Conservation (phyloP, 2,888 invertebrate genomes). For the Catocala nupta region DNA sequence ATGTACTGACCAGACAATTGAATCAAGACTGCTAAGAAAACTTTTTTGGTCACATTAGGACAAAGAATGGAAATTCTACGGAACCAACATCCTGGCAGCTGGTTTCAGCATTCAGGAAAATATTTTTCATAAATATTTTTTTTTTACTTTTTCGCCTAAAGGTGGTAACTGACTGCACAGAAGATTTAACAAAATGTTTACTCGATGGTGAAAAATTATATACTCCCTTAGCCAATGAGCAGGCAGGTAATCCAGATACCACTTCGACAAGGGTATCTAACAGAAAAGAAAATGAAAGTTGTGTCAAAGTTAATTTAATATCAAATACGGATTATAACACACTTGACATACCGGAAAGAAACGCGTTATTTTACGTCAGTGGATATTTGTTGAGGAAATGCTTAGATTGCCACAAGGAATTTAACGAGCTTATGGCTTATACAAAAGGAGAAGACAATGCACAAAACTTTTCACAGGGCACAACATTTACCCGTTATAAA, state of each 20-base stretch:
- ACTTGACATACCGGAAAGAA: not conserved
- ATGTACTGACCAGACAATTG: not conserved
- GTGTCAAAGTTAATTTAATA: not conserved
- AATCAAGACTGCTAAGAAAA: too few relatives aligned
- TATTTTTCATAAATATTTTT: not conserved
- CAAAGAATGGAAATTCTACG: conserved; percentile 8
- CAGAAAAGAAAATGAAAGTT: conserved; percentile 1
- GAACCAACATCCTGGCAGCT: conserved; percentile 17
- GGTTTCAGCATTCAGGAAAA: conserved; percentile 10
- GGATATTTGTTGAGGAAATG: conserved; percentile 5
- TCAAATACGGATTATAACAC: not conserved
- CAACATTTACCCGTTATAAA: not conserved
- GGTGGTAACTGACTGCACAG: not conserved
- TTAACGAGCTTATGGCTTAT: conserved; percentile 8
- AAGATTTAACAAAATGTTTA: not conserved
- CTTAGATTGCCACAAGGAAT: conserved; percentile 10
- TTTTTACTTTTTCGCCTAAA: too few relatives aligned
- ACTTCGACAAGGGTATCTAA: not conserved
- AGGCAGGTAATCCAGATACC: not conserved
- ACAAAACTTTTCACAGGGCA: conserved; percentile 5
- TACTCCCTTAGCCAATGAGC: not conserved
- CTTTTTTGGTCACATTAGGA: too few relatives aligned
- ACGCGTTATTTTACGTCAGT: not conserved
- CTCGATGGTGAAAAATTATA: not conserved
- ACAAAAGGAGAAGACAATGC: conserved; percentile 3